These are phyloP conservation scores for Enteromius anoplus DNA, from an alignment of 2,797 vertebrate genomes.

Conservation along the genomic window DNA sequence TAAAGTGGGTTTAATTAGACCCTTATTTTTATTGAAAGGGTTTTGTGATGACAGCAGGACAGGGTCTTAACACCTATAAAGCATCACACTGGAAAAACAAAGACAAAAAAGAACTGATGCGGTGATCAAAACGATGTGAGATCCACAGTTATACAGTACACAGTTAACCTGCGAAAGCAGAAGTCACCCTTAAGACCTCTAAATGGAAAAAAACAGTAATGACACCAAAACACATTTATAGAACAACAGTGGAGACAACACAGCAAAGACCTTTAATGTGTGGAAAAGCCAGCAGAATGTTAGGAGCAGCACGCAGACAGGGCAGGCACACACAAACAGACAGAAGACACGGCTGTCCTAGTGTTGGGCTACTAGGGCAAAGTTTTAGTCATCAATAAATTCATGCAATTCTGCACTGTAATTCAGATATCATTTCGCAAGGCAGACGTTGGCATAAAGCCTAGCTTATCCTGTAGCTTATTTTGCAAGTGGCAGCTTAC, in stretches of 20 bases:
- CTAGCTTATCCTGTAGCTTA: not conserved
- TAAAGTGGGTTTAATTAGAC: constrained; percentile 59
- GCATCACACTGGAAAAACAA: constrained; percentile 25
- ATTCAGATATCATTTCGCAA: not conserved
- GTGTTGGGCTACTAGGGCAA: not conserved
- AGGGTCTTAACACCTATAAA: constrained; percentile 32
- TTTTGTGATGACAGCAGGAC: constrained; percentile 44
- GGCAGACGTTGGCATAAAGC: not conserved
- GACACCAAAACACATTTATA: constrained; percentile 19
- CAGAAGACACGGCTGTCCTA: not conserved
- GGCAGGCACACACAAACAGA: constrained; percentile 24
- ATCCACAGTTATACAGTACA: constrained; percentile 11
- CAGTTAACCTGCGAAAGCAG: not conserved
- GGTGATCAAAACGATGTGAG: not conserved
- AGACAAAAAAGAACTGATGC: not conserved
- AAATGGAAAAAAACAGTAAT: constrained; percentile 44
- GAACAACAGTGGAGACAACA: constrained; percentile 36
- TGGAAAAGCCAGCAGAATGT: not conserved
- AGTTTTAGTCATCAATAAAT: not conserved
- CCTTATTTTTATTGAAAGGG: constrained; percentile 20
- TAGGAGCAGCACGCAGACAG: constrained; percentile 45
- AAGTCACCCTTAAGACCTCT: not conserved
- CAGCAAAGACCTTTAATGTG: constrained; percentile 30
- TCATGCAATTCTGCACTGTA: constrained; percentile 3
- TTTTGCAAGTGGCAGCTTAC: not conserved